Evolutionary conservation across 1,140 invertebrate genomes (phyloP), one percentile per base, ranked within the genome.

Genomic region (Condylostylus longicornis): DNA sequence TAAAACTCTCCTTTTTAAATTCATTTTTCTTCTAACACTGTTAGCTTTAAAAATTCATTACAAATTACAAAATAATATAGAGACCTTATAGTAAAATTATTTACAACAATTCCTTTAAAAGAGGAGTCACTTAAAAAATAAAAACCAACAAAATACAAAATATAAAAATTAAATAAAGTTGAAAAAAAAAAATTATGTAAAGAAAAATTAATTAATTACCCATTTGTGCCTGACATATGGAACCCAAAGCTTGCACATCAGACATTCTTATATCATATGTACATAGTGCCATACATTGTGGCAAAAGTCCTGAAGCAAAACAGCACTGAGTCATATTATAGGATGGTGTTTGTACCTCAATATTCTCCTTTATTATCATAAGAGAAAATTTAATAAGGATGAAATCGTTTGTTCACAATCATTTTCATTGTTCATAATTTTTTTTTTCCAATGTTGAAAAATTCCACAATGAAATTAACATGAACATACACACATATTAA

Each of bases 261-360:
- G 74, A 73, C 72, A 87, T 77, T 42, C 74, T 79, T 4, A 81
- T 79, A 46, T 83, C 74, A 53, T 82, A 87, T 1, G 76, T 72
- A 50, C 83, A 87, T n/a, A 87, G 65, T 2, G 81, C 79, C 53
- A 83, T 68, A 51, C 82, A 87, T 12, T 75, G 69, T 19, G 68
- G 67, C 35, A 75, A 74, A 13, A 87, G 47, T 17, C 74, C 72
- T 3, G 78, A 77, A 8, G 68, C 64, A 4, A 74, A 66, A 57
- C 83, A 87, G 53, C 83, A 87, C 5, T 69, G 67, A 7, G 79
- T 82, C 47, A 83, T 71, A 54, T 86, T 86, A 60, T 86, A 85
- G 0, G 58, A 46, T 22, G 51, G 44, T 8, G 54, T 14, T 22
- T n/a, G 8, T 23, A 23, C 18, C n/a, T 34, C 33, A 6, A 22